phyloP scores from a whole-genome alignment of 2,888 invertebrate species.

The Synanthedon formicaeformis region DNA sequence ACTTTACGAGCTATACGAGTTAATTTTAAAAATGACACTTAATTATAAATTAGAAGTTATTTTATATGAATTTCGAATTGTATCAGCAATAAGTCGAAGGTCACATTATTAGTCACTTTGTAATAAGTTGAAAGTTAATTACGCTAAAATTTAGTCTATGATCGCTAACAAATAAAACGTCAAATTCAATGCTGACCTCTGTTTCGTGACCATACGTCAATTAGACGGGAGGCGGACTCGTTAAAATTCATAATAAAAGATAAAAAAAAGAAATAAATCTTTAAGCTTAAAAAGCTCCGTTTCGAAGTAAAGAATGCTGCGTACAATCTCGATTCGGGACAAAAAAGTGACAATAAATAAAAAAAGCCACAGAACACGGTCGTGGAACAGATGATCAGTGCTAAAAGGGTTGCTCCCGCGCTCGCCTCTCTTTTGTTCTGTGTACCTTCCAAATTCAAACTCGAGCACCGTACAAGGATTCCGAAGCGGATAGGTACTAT shows the following conservation, averaged over 20 bases:
- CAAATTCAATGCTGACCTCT: not conserved
- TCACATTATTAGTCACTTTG: not conserved
- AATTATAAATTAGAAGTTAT: no score
- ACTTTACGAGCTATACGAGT: no score
- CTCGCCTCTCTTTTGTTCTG: conserved; percentile 59
- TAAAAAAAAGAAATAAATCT: conserved; percentile 63
- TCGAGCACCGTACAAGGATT: conserved; percentile 66
- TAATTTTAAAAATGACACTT: no score
- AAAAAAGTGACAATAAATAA: conserved; percentile 70
- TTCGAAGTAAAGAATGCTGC: conserved; percentile 71
- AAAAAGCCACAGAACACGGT: conserved; percentile 59
- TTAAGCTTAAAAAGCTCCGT: conserved; percentile 64
- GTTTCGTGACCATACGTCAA: conserved; percentile 63
- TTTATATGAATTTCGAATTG: not conserved
- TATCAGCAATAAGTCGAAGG: not conserved
- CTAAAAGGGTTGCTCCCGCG: conserved; percentile 71
- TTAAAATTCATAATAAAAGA: conserved; percentile 54
- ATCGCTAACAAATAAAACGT: not conserved
- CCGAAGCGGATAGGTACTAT: conserved; percentile 65
- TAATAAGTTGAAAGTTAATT: conserved; percentile 1
- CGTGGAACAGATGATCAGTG: conserved; percentile 70
- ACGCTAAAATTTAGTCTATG: not conserved
- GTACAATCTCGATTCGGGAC: conserved; percentile 66
- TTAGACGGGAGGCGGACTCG: conserved; percentile 56
- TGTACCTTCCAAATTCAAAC: conserved; percentile 64